Base-by-base conservation (phyloP, 2,888 invertebrate genomes). In the Ferdinandea cuprea region DNA sequence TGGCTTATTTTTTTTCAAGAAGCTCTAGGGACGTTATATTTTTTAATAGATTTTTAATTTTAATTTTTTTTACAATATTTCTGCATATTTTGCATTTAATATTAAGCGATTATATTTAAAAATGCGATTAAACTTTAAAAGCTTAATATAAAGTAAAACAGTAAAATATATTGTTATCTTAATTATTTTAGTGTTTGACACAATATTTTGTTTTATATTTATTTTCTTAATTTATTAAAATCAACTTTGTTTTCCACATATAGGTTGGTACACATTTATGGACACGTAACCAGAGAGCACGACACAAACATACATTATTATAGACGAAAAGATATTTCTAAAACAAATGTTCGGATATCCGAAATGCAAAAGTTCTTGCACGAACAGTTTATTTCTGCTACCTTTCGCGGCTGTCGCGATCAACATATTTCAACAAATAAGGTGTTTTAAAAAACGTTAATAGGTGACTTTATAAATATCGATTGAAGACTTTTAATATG, bases 91-190 rank as follows among this genome's bases (percentile, higher is more conserved):
- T 13, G 48, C 35, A 25, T 48, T 30, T 15, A 28, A 44, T 9
- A 30, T 9, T 1, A 2, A 17, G 54, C 19, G 17, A 21, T 19
- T 19, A 15, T 19, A 52, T 28, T 48, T 52, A 13, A 37, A 48
- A 37, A 28, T 42, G 59, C 21, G 71, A 13, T 73, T 63, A 63
- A 48, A 28, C 46, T 58, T 37, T 69, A 58, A 56, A 63, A 65
- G 37, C 46, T 65, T 48, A 71, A 46, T 21, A 40, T 25, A n/a
- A 8, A 48, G 28, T 40, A 71, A 59, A 72, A 63, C 35, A 28
- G 44, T 46, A 21, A 56, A 46, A 3, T 30, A 25, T 17, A 61
- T 37, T 15, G 9, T 50, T 28, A 9, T 13, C 44, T 11, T 44
- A 8, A 6, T 59, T 8, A 6, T 59, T n/a, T 19, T 19, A 44